phyloP scores from a whole-genome alignment of 53 echinoderm and acorn worm genomes.

The Holothuria scabra region DNA sequence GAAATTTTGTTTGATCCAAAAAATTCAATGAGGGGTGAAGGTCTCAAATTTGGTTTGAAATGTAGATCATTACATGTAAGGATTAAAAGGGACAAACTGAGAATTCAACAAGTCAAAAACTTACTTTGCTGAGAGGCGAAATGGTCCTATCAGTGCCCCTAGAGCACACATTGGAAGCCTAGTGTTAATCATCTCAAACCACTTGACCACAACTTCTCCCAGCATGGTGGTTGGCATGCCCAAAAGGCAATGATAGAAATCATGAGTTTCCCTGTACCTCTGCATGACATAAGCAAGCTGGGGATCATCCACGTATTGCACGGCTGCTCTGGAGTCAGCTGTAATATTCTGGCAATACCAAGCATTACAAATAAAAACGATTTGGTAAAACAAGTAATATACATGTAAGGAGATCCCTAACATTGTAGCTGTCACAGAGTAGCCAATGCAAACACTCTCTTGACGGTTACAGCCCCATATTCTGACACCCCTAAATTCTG shows the following conservation, averaged over 20 bases:
- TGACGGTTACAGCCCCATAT: too few relatives aligned
- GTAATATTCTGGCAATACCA: conserved; percentile 68
- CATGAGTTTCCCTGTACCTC: conserved; percentile 93
- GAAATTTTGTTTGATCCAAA: too few relatives aligned
- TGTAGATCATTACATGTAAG: neutral
- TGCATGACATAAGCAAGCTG: conserved; percentile 93
- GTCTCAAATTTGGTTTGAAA: neutral
- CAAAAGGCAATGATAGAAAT: conserved; percentile 86
- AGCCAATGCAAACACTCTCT: too few relatives aligned
- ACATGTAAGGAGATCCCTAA: too few relatives aligned
- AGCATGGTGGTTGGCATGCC: conserved; percentile 94
- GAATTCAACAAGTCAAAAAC: neutral
- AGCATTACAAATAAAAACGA: too few relatives aligned
- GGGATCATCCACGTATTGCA: conserved; percentile 82
- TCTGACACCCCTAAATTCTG: too few relatives aligned
- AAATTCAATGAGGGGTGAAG: too few relatives aligned
- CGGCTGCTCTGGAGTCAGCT: conserved; percentile 75
- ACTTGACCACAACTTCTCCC: conserved; percentile 94
- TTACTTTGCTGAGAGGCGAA: conserved; percentile 65
- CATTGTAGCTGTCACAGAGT: too few relatives aligned
- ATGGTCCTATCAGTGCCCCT: conserved; percentile 87
- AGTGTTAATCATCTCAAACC: conserved; percentile 95
- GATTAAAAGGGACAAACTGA: neutral
- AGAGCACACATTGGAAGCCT: conserved; percentile 90
- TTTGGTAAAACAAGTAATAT: too few relatives aligned